Percentiles rank a stretch among this genome's conserved stretches.
phyloP scores from a whole-genome alignment of 1,140 invertebrate species.

The Mya arenaria region DNA sequence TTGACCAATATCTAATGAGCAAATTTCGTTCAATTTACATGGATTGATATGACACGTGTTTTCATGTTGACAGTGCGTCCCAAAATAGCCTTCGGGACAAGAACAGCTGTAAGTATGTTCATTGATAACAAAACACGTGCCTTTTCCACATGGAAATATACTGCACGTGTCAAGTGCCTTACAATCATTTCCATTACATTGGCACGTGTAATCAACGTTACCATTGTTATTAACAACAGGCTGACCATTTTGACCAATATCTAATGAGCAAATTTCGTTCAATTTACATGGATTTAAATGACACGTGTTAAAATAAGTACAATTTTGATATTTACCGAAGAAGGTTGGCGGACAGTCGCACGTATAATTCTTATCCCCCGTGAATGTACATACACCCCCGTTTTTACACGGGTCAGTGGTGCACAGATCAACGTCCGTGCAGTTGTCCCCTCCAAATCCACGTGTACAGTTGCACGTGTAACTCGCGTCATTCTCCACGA shows the following conservation, averaged over 20 bases:
- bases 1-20: too few relatives aligned
- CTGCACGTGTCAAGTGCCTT: slow-evolving; percentile 61
- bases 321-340: slow-evolving; percentile 76
- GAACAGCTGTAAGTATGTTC: slow-evolving; percentile 86
- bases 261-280: slow-evolving; percentile 89
- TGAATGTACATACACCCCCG: slow-evolving; percentile 58
- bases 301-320: slow-evolving; percentile 78
- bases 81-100: slow-evolving; percentile 87
- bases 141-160: slow-evolving; percentile 75
- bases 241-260: too few relatives aligned
- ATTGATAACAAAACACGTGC: slow-evolving; percentile 68
- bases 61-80: slow-evolving; percentile 84
- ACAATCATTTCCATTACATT: slow-evolving; percentile 85
- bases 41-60: slow-evolving; percentile 63
- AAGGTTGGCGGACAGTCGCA: slow-evolving; percentile 76
- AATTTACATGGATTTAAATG: slow-evolving; percentile 89
- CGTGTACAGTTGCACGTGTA: slow-evolving; percentile 63
- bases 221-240: too few relatives aligned
- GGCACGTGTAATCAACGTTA: slow-evolving; percentile 65
- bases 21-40: slow-evolving; percentile 66
- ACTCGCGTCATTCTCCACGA: slow-evolving; percentile 21
- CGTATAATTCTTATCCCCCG: slow-evolving; percentile 61
- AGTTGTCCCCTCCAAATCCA: slow-evolving; percentile 67
- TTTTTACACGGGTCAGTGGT: slow-evolving; percentile 65
- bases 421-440: slow-evolving; percentile 65